These are phyloP conservation scores for Scopus umbretta DNA, from an alignment of 2,113 vertebrate genomes.

Conservation along the genomic window DNA sequence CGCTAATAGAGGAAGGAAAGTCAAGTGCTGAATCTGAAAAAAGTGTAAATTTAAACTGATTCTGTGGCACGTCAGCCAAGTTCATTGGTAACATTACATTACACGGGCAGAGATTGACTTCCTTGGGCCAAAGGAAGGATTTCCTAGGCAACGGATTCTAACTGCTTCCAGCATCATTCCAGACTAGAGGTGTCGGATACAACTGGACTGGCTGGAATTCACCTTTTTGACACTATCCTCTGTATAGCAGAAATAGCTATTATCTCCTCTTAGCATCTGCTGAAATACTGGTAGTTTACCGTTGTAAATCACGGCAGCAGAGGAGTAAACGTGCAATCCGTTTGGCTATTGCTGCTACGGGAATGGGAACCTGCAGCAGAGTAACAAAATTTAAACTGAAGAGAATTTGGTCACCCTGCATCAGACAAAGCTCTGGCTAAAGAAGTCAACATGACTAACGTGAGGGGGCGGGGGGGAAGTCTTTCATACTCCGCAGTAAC, in stretches of 20 bases:
- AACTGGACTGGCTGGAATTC: neutral
- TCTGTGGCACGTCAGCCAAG: neutral
- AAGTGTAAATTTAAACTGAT: neutral
- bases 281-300: neutral
- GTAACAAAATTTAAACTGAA: neutral
- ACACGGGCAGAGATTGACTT: neutral
- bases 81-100: neutral
- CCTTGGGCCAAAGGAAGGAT: neutral
- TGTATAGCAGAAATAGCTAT: neutral
- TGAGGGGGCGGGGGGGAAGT: too few species aligned
- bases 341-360: fast-evolving
- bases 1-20: neutral
- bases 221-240: neutral
- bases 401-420: too few species aligned
- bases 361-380: neutral
- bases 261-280: neutral
- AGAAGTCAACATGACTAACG: neutral
- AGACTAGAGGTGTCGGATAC: neutral
- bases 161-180: neutral
- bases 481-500: neutral
- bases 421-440: neutral
- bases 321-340: neutral
- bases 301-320: neutral
- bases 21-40: neutral
- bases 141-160: neutral